Base-by-base conservation (phyloP, 2,888 invertebrate genomes). In the Abscondita cerata region DNA sequence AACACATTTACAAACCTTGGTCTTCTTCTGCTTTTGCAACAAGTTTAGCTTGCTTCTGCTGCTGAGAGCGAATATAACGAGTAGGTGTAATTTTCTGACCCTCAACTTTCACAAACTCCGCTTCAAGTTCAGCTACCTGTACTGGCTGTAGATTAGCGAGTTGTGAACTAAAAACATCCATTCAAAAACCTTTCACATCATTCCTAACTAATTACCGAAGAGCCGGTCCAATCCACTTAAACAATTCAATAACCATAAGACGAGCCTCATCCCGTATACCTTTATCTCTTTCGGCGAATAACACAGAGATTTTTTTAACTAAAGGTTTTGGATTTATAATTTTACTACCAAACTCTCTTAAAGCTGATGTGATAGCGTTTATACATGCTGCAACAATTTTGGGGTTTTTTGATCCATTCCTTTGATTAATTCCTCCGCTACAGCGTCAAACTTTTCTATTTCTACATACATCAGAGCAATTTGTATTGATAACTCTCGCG, bases 361-460 rank as follows among this genome's bases (percentile, higher is more conserved):
- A 80, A 0, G 93, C 91, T 41, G 88, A 85, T 18, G 91, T 90
- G 5, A 92, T 80, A 0, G 91, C 87, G 4, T 88, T 84, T 1
- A 93, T 85, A 78, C 95, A 96, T 0, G 92, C 96, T 0, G 92
- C 83, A 0, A 96, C 93, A 62, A 96, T 93, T 83, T 98, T 0
- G 98, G 98, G 80, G 97, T 97, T 80, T 98, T 98, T 71, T 93
- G 93, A 44, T 95, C 93, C 82, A 95, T 90, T 33, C 98, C 98
- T 82, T 96, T 96, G 15, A 96, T 82, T 1, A 98, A 83, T 79
- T 96, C 97, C 69, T 98, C 98, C 71, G 90, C 84, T 0, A 95
- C 95, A 9, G 87, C 81, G 67, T 98, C 98, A 64, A 93, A 91
- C 77, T 96, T 97, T 76, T 98, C 98, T 73, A 97, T 95, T 83